Evolutionary conservation across 2,113 vertebrate species (phyloP), one percentile per base, ranked within the genome.

Genomic region (Macaca fascicularis): DNA sequence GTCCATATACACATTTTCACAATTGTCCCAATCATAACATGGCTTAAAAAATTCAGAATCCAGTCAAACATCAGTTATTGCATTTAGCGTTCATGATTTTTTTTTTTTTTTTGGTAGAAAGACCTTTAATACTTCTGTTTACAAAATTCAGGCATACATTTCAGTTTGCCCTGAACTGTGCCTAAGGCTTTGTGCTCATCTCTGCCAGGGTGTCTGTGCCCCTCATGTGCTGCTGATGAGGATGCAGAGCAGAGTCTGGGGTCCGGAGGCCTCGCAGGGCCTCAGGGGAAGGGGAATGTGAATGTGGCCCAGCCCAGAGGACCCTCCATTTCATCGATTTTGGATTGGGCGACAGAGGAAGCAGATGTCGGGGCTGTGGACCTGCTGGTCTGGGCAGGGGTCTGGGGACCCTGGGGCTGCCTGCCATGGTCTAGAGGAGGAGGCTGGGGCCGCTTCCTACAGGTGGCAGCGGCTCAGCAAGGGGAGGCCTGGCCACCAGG

Each of bases 101-200:
- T 50, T 14, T 50, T 50, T 50, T 50, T 16, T 50, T 50, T 50
- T 50, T 0, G 22, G 25, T 98, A 99, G 98, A 99, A 99, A 98
- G 93, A 97, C 98, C 95, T 99, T 98, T 98, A 99, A 99, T 99
- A 98, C 98, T 98, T 98, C 52, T 96, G 97, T 91, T 97, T 35
- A 91, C 50, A 96, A 97, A 95, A 94, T 52, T 80, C 89, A 97
- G 97, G 98, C 98, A 90, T 98, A 98, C 97, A 98, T 97, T 97
- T 97, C 9, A 0, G 86, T 50, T 35, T 69, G 94, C 96, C 93
- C 90, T 57, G 80, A 98, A 88, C 85, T 76, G 67, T 84, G 97
- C 95, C 27, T 17, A 81, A 93, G 55, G 75, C n/a, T 7, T 3
- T 10, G 64, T 40, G 22, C 78, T 70, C 55, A 48, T 82, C 97